Evolutionary conservation across 1,140 invertebrate species (phyloP).

Genomic region (Nephotettix cincticeps): DNA sequence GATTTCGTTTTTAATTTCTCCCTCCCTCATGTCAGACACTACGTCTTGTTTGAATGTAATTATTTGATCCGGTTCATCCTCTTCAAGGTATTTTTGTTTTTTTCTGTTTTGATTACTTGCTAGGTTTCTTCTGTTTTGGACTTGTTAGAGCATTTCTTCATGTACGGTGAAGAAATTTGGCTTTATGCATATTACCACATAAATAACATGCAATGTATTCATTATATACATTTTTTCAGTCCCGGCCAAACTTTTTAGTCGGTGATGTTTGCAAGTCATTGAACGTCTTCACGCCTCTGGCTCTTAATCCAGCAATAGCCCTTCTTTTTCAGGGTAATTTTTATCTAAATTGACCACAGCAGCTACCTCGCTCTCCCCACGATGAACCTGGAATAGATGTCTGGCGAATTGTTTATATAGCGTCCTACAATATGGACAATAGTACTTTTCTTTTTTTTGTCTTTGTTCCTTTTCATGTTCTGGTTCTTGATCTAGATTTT

Average conservation of each 20-base stretch:
- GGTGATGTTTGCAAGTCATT: not conserved
- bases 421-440: not conserved
- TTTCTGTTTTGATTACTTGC: not conserved
- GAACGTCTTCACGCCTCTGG: not conserved
- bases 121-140: not conserved
- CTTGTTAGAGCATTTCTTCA: not conserved
- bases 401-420: not conserved
- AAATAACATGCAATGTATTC: slow-evolving; percentile 1
- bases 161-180: not conserved
- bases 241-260: not conserved
- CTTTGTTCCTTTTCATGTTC: not conserved
- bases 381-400: not conserved
- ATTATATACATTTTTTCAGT: not conserved
- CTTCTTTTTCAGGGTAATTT: slow-evolving; percentile 2
- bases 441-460: not conserved
- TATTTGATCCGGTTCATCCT: not conserved
- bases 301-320: not conserved
- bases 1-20: not conserved
- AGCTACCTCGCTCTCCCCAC: not conserved
- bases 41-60: not conserved
- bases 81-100: not conserved
- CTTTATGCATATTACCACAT: slow-evolving; percentile 3
- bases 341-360: not conserved
- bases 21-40: not conserved
- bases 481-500: not conserved